Evolutionary conservation across 2,113 vertebrate genomes (phyloP), one percentile per base, ranked within the genome.

Genomic region (Gambusia affinis): DNA sequence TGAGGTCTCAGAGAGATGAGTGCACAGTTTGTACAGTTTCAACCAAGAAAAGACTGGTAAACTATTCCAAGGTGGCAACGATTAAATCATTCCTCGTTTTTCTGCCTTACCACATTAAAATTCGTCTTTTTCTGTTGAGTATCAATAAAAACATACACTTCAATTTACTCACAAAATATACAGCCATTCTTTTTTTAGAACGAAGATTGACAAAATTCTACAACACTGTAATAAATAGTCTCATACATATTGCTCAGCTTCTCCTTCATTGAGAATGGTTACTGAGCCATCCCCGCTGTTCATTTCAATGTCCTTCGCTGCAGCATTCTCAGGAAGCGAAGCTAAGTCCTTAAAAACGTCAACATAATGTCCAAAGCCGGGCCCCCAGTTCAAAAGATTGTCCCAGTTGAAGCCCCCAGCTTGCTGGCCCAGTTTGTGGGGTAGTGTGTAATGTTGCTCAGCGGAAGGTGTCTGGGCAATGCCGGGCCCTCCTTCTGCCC

Each of bases 311-410:
- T 94, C 94, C 88, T 90, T 95, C 85, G 93, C 89, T 2, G 95
- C 91, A 74, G 94, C 75, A 71, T 96, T 97, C 87, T 99, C 98
- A 0, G 98, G 98, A 66, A 99, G 97, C 31, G 95, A 95, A 33
- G 98, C 98, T 87, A 99, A 89, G 94, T 99, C 98, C 87, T 97
- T 97, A 92, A 99, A 99, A 85, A 99, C 98, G 37, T 99, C 98
- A 35, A 98, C 97, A 17, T 99, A 99, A 91, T 99, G 98, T 81
- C 96, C 97, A 51, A 99, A 98, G 28, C 97, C 97, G 0, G 98
- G 98, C 67, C 98, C 98, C 97, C 97, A 99, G 97, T 97, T 98
- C 93, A 99, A 94, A 68, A 99, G 96, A 90, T 94, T 97, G 94
- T 99, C 98, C 98, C 98, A 99, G 93, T 98, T 97, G 93, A 99